Evolutionary conservation across 2,113 vertebrate genomes (phyloP), one percentile per base, ranked within the genome.

Genomic region (Xenopus laevis): DNA sequence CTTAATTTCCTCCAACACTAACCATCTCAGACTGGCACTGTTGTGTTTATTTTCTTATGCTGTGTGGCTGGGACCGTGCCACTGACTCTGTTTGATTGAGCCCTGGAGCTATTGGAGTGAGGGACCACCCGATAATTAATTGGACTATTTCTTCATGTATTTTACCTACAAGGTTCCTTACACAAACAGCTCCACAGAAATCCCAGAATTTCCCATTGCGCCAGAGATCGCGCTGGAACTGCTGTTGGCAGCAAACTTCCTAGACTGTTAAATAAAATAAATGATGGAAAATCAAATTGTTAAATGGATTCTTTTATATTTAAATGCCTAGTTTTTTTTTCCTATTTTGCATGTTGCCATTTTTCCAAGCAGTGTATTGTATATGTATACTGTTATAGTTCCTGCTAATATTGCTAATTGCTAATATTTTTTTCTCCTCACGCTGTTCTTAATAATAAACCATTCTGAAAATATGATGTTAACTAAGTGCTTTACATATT

Each of bases 101-200:
- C n/a, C n/a, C n/a, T n/a, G n/a, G n/a, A n/a, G n/a, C n/a, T n/a
- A n/a, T n/a, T n/a, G n/a, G n/a, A n/a, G n/a, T n/a, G n/a, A n/a
- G n/a, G n/a, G n/a, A n/a, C n/a, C n/a, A n/a, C n/a, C n/a, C n/a
- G n/a, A n/a, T n/a, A n/a, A n/a, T n/a, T n/a, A n/a, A n/a, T n/a
- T n/a, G n/a, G n/a, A n/a, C n/a, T n/a, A n/a, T n/a, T n/a, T n/a
- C n/a, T n/a, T n/a, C n/a, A n/a, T 98, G 97, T 98, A 99, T 90
- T 98, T 98, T 85, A 99, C 97, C 84, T 98, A 98, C 89, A 99
- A 98, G 92, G 97, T 98, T 85, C 95, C 94, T 77, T 98, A 98
- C 85, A 98, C 97, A 89, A 98, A 98, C 92, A 98, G 97, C 89
- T 98, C 96, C 71, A 99, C 95, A 61, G 95, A 99, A 89, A 98